Conservation (phyloP, 2,113 vertebrate species). For the Platysternon megacephalum region DNA sequence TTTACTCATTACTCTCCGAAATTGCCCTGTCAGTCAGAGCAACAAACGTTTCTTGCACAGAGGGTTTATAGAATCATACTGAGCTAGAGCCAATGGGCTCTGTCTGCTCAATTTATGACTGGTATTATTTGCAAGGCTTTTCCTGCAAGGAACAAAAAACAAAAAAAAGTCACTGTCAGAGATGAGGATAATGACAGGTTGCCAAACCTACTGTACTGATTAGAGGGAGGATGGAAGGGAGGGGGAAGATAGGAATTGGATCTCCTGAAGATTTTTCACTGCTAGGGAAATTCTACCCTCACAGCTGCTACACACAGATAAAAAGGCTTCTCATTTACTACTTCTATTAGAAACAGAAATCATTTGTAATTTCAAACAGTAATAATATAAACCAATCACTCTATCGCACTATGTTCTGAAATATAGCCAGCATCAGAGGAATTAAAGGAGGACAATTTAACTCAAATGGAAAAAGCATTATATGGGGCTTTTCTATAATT, state of each 20-base stretch:
- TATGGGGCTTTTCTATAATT: background rate
- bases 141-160: background rate
- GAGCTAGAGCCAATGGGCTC: conserved; percentile 2
- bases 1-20: conserved; percentile 32
- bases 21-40: conserved; percentile 50
- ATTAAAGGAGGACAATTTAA: background rate
- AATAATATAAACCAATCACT: background rate
- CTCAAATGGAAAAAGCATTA: background rate
- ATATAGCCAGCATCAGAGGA: background rate
- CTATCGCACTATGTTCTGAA: background rate
- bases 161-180: background rate
- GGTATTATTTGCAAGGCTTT: conserved; percentile 15
- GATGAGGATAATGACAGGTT: background rate
- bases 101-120: background rate
- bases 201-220: background rate
- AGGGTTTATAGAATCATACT: conserved; percentile 21
- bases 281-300: background rate
- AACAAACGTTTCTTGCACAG: background rate
- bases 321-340: background rate
- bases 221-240: background rate
- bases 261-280: background rate
- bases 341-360: background rate
- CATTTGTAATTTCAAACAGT: background rate
- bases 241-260: background rate
- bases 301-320: background rate